A percentile compares a stretch with the other conserved stretches of the same genome.
These are phyloP conservation scores for Pyralis farinalis DNA, from an alignment of 2,888 invertebrate genomes.

Conservation along the genomic window DNA sequence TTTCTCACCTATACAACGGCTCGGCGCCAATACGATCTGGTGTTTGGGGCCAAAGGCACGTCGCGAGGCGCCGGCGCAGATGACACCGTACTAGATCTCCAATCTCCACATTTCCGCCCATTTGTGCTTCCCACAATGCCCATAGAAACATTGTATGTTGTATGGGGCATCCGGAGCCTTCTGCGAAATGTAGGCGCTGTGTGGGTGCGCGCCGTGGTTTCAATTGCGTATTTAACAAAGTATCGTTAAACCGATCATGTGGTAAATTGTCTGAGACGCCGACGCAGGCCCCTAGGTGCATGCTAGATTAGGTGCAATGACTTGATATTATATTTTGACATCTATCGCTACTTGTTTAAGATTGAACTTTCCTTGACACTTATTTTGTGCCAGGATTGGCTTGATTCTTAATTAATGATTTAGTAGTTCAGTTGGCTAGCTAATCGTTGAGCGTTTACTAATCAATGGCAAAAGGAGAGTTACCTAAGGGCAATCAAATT, in stretches of 20 bases:
- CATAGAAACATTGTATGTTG: slow-evolving; percentile 34
- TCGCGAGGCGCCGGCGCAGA: slow-evolving; percentile 63
- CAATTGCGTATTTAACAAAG: slow-evolving; percentile 61
- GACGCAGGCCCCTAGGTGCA: slow-evolving; percentile 9
- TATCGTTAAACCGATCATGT: slow-evolving; percentile 26
- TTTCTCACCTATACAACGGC: slow-evolving; percentile 59
- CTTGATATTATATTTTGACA: too few species aligned
- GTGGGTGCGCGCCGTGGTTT: slow-evolving; percentile 44
- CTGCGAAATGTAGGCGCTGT: slow-evolving; percentile 68
- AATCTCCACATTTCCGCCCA: slow-evolving; percentile 59
- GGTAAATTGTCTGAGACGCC: slow-evolving; percentile 21
- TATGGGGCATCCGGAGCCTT: slow-evolving; percentile 43
- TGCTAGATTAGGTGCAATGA: neutral
- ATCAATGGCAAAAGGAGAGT: too few species aligned
- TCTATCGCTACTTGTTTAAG: too few species aligned
- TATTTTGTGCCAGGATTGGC: too few species aligned
- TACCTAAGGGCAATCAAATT: too few species aligned
- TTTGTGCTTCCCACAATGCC: slow-evolving; percentile 67
- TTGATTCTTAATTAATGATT: too few species aligned
- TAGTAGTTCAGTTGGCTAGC: too few species aligned
- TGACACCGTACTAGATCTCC: slow-evolving; percentile 34
- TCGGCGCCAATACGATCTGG: slow-evolving; percentile 50
- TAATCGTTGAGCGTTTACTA: too few species aligned
- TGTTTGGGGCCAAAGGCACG: slow-evolving; percentile 27
- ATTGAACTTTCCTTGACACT: too few species aligned